A percentile compares a stretch with the other conserved stretches of the same genome.
These are phyloP conservation scores for Sebastes flavidus DNA, from an alignment of 2,797 vertebrate species.

Conservation along the genomic window DNA sequence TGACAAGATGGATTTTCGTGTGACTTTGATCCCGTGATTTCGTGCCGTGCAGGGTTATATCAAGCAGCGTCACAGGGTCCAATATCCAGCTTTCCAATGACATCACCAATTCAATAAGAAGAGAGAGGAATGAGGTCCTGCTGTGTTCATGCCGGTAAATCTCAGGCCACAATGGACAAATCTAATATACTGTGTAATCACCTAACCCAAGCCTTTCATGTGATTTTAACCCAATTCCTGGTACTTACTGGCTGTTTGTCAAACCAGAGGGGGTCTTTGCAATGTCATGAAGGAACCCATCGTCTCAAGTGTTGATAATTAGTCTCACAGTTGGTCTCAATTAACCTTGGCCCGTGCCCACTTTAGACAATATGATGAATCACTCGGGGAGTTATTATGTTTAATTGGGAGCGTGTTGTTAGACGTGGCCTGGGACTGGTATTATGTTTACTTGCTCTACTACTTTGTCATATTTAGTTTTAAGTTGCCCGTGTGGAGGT, in stretches of 20 bases:
- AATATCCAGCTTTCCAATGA: neutral
- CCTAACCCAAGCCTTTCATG: neutral
- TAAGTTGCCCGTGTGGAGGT: neutral
- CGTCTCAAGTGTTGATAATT: constrained; percentile 13
- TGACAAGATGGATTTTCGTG: too few relatives aligned
- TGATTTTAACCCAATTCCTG: neutral
- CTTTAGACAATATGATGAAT: constrained; percentile 26
- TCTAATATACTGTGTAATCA: neutral
- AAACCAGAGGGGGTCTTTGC: neutral
- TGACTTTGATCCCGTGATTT: too few relatives aligned
- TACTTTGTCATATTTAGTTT: constrained; percentile 9
- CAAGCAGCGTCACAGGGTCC: neutral
- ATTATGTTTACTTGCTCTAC: neutral
- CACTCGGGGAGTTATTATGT: constrained; percentile 6
- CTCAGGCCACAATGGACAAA: neutral
- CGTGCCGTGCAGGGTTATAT: too few relatives aligned
- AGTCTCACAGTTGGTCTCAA: constrained; percentile 8
- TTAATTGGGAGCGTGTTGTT: constrained; percentile 2
- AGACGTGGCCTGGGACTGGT: neutral
- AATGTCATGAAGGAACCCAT: neutral
- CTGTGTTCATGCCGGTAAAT: neutral
- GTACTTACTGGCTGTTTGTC: neutral
- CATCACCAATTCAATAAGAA: neutral
- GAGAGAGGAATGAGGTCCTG: neutral
- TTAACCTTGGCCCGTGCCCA: constrained; percentile 9